Evolutionary conservation across 2,113 vertebrate species (phyloP).

Genomic region (Perccottus glenii): DNA sequence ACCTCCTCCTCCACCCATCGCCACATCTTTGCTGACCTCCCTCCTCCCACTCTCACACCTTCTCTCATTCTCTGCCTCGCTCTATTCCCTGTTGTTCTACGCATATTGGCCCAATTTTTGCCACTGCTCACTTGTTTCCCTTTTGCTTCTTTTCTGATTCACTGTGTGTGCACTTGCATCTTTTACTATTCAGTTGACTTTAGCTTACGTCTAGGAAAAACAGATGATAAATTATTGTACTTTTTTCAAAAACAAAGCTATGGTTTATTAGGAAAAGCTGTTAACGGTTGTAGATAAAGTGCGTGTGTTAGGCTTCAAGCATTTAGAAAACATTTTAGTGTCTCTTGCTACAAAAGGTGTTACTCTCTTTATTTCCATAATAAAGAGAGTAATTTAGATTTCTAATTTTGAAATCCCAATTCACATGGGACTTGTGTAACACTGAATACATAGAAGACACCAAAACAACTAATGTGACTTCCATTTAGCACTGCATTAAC

Average conservation of each 20-base stretch:
- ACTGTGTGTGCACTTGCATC: constrained; percentile 42
- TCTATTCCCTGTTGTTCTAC: constrained; percentile 62
- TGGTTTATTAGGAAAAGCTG: too few species aligned
- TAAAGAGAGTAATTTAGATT: too few species aligned
- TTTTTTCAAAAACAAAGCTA: too few species aligned
- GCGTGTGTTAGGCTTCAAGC: too few species aligned
- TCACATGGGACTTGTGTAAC: too few species aligned
- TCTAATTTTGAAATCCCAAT: too few species aligned
- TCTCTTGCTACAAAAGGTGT: constrained; percentile 3
- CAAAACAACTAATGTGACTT: too few species aligned
- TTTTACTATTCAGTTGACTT: not conserved
- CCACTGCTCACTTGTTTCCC: constrained; percentile 36
- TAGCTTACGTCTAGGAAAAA: too few species aligned
- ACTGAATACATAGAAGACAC: too few species aligned
- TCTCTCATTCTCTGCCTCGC: constrained; percentile 42
- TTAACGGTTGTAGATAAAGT: too few species aligned
- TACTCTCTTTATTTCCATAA: too few species aligned
- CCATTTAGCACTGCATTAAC: not conserved
- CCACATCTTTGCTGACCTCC: constrained; percentile 69
- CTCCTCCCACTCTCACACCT: constrained; percentile 67
- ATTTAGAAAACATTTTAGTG: not conserved
- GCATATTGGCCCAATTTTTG: constrained; percentile 62
- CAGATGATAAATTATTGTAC: too few species aligned
- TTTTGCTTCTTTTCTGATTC: constrained; percentile 42
- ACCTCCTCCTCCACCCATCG: constrained; percentile 60